A percentile compares a stretch with the other conserved stretches of the same genome.
Evolutionary conservation across 2,888 invertebrate genomes (phyloP).

Genomic region (Pachymerium ferrugineum): DNA sequence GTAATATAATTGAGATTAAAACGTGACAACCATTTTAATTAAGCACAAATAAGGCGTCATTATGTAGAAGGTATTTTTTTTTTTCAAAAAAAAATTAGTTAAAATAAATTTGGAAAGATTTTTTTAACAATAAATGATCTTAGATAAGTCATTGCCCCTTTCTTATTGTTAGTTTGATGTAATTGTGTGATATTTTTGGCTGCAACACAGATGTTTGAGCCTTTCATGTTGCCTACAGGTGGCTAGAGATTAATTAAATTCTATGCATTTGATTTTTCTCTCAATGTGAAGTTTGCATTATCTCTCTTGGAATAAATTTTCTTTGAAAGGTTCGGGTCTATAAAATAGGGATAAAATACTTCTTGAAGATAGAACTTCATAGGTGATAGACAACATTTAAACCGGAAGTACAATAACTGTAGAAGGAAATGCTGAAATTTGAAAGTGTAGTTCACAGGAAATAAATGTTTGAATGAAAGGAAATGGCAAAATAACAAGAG

Average conservation of each 20-base stretch:
- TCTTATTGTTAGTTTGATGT: neutral
- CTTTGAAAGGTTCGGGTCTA: too few relatives aligned
- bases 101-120: too few relatives aligned
- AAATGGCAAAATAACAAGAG: conserved; percentile 12
- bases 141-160: conserved; percentile 25
- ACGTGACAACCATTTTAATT: neutral
- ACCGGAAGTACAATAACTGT: neutral
- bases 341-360: too few relatives aligned
- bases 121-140: too few relatives aligned
- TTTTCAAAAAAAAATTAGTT: neutral
- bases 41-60: conserved; percentile 38
- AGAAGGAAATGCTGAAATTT: conserved; percentile 19
- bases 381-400: conserved; percentile 14
- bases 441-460: conserved; percentile 19
- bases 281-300: neutral
- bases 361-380: too few relatives aligned
- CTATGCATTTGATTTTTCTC: neutral
- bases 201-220: neutral
- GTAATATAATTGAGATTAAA: conserved; percentile 16
- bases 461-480: neutral
- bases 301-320: too few relatives aligned
- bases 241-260: neutral
- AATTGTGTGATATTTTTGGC: neutral
- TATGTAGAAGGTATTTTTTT: neutral
- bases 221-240: neutral